phyloP scores from a whole-genome alignment of 2,113 vertebrate genomes.

The Octodon degus region DNA sequence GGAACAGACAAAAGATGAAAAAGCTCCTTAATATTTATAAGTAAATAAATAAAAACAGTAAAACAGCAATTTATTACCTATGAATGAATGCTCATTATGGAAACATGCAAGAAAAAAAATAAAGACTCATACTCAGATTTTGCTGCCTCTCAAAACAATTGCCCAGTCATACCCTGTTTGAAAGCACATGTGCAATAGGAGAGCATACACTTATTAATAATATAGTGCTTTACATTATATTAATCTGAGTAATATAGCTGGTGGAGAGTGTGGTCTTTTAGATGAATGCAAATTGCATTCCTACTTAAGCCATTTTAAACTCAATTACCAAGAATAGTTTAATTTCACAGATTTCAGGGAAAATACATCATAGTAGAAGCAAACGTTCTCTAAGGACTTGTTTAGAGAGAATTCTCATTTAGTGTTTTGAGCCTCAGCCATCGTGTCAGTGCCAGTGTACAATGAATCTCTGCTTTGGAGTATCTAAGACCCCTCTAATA shows the following conservation, averaged over 20 bases:
- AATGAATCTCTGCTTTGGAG: slow-evolving; percentile 54
- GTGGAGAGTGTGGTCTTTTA: slow-evolving; percentile 25
- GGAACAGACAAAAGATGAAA: not conserved
- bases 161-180: slow-evolving; percentile 41
- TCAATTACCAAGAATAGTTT: slow-evolving; percentile 59
- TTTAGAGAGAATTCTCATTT: slow-evolving; percentile 68
- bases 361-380: slow-evolving; percentile 62
- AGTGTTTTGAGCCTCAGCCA: slow-evolving; percentile 73
- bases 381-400: slow-evolving; percentile 72
- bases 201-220: slow-evolving; percentile 54
- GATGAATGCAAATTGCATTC: slow-evolving; percentile 59
- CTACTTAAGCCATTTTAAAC: slow-evolving; percentile 55
- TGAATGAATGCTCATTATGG: slow-evolving; percentile 17
- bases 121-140: slow-evolving; percentile 41
- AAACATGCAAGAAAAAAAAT: slow-evolving; percentile 46
- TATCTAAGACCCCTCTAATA: slow-evolving; percentile 55
- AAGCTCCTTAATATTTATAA: not conserved
- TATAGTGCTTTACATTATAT: slow-evolving; percentile 50
- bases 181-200: slow-evolving; percentile 30
- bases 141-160: slow-evolving; percentile 62
- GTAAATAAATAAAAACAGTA: not conserved
- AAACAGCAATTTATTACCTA: slow-evolving; percentile 5
- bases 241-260: slow-evolving; percentile 46
- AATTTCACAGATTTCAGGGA: slow-evolving; percentile 70
- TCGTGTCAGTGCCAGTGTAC: slow-evolving; percentile 62